A percentile compares a stretch with the other conserved stretches of the same genome.
Evolutionary conservation across 2,113 vertebrate genomes (phyloP).

Genomic region (Chloropsis cyanopogon): DNA sequence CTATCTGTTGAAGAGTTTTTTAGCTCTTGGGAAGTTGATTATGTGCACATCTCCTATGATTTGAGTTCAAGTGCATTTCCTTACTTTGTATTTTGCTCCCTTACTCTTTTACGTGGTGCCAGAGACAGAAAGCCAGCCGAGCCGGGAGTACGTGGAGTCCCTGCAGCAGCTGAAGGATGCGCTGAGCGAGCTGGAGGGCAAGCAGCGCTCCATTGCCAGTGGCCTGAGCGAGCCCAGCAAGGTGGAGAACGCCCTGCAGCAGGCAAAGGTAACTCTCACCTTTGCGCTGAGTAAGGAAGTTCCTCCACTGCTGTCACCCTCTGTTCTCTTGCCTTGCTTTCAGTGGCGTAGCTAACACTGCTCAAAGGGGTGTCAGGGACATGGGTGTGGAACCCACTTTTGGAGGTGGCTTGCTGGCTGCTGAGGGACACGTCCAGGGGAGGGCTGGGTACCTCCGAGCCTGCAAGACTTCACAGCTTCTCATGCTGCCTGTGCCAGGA

Average conservation of each 20-base stretch:
- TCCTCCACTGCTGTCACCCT: not conserved
- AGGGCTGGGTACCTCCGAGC: rapidly evolving
- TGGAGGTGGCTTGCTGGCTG: not conserved
- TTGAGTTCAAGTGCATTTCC: not conserved
- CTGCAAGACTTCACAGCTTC: not conserved
- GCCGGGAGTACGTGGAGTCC: constrained; percentile 53
- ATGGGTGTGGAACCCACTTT: rapidly evolving
- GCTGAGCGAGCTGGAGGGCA: constrained; percentile 68
- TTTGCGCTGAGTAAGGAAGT: not conserved
- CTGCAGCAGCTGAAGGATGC: constrained; percentile 65
- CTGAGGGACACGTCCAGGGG: rapidly evolving
- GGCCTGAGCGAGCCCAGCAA: constrained; percentile 70
- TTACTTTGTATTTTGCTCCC: not conserved
- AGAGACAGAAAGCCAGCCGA: constrained; percentile 72
- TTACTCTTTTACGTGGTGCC: not conserved
- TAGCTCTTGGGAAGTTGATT: not conserved
- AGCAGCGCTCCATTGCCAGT: constrained; percentile 57
- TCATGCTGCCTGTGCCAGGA: not conserved
- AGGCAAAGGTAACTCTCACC: constrained; percentile 71
- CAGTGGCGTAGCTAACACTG: rapidly evolving
- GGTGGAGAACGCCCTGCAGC: constrained; percentile 75
- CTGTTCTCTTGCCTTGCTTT: not conserved
- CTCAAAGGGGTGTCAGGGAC: too few relatives aligned
- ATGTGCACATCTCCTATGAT: not conserved
- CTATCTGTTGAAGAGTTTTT: not conserved